Base-by-base conservation (phyloP, 2,113 vertebrate species). In the Ameiurus melas region DNA sequence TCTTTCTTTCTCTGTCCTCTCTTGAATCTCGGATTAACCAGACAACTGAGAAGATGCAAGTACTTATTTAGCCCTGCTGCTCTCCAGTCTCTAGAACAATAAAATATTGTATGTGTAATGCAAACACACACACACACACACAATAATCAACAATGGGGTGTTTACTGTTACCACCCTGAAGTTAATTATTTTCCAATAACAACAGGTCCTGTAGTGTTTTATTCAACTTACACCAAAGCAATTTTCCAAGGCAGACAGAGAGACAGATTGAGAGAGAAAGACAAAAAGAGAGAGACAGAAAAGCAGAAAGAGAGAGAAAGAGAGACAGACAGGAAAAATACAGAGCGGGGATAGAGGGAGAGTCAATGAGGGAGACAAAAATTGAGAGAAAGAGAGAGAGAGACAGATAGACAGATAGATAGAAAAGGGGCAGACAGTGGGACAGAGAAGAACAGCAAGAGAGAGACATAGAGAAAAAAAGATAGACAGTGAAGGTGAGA, bases 1-100 rank as follows among this genome's bases (percentile, higher is more conserved):
- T 4, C n/a, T 70, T 70, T 70, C 30, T 30, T 70, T 70, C 14
- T 70, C 30, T 33, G 30, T 70, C 30, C 66, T 70, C 66, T 70
- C 84, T 75, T 85, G 70, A 88, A 73, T 83, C 64, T 87, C 64
- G 73, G 87, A 87, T 87, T 82, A 87, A 80, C 75, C 83, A 83
- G 75, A 78, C 75, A 83, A 83, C 85, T 82, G 86, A 57, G 66
- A 88, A 88, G 89, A 90, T 70, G 68, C 80, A 85, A 85, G 86
- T 39, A 81, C 75, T 88, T 86, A 90, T 90, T 90, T 87, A 87
- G 85, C 79, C 71, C 73, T 16, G 86, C 73, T 43, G 71, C 71
- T 89, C 89, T 89, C 85, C 83, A 81, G 81, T 85, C 85, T 64
- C 85, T 62, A 79, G 30, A 5, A 75, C 86, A 73, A 84, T 70